Evolutionary conservation across 2,797 vertebrate species (phyloP).

Genomic region (Rhincodon typus): DNA sequence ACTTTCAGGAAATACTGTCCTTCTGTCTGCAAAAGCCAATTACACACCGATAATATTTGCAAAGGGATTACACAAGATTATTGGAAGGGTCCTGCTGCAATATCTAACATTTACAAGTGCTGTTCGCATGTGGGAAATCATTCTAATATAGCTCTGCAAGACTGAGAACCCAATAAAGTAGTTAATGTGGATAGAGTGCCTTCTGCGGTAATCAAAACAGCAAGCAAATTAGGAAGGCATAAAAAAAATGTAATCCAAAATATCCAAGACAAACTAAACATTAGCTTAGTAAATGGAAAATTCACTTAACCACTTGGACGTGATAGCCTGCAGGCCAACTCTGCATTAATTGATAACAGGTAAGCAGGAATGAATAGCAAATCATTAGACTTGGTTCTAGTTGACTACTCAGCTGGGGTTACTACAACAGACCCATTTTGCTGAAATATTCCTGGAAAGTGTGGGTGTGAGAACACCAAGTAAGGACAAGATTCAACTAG

Average conservation of each 20-base stretch:
- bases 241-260: not conserved
- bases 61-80: not conserved
- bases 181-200: not conserved
- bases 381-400: not conserved
- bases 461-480: not conserved
- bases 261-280: not conserved
- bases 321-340: not conserved
- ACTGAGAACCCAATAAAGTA: not conserved
- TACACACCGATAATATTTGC: not conserved
- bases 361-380: not conserved
- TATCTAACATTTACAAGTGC: not conserved
- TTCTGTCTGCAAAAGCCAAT: not conserved
- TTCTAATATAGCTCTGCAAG: not conserved
- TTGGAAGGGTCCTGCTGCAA: not conserved
- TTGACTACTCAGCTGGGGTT: not conserved
- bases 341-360: not conserved
- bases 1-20: not conserved
- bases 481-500: not conserved
- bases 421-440: not conserved
- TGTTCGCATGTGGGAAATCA: not conserved
- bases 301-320: not conserved
- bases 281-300: not conserved
- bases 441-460: not conserved
- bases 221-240: not conserved
- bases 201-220: not conserved